A percentile compares a stretch with the other conserved stretches of the same genome.
phyloP scores from a whole-genome alignment of 2,113 vertebrate species.

The Mobula hypostoma region DNA sequence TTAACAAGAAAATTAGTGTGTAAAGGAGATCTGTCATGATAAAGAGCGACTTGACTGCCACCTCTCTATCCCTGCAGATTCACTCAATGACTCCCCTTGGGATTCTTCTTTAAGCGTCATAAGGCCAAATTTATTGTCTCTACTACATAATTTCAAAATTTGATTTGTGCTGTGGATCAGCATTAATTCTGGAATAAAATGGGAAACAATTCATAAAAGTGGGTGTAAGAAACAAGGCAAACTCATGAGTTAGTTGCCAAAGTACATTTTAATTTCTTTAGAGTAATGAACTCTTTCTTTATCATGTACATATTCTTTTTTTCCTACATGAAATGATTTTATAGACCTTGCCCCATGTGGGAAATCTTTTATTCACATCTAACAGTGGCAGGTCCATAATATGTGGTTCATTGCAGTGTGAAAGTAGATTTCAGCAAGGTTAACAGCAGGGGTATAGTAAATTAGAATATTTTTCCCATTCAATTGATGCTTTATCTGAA shows the following conservation, averaged over 20 bases:
- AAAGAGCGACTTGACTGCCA: slow-evolving; percentile 58
- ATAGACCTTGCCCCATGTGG: slow-evolving; percentile 35
- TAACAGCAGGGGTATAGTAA: slow-evolving; percentile 38
- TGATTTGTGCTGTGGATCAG: slow-evolving; percentile 64
- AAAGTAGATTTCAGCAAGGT: slow-evolving; percentile 38
- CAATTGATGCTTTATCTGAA: slow-evolving; percentile 38
- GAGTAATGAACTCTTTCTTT: slow-evolving; percentile 32
- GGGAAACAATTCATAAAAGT: slow-evolving; percentile 57
- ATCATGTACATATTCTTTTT: slow-evolving; percentile 1
- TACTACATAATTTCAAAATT: slow-evolving; percentile 65
- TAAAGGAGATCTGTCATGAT: slow-evolving; percentile 72
- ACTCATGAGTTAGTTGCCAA: slow-evolving; percentile 59
- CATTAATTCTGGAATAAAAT: slow-evolving; percentile 54
- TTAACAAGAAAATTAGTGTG: slow-evolving; percentile 73
- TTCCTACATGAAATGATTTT: slow-evolving; percentile 37
- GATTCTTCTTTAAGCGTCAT: slow-evolving; percentile 56
- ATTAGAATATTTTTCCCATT: slow-evolving; percentile 39
- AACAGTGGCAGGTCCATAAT: slow-evolving; percentile 38
- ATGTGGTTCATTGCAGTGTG: slow-evolving; percentile 38
- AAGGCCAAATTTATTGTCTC: slow-evolving; percentile 68
- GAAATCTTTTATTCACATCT: slow-evolving; percentile 39
- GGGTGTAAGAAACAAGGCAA: slow-evolving; percentile 51
- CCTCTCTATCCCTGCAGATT: slow-evolving; percentile 43
- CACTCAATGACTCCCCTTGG: slow-evolving; percentile 55
- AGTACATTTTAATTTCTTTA: slow-evolving; percentile 46